Evolutionary conservation across 37 sponge, comb jelly and placozoan genomes (phyloP).

Genomic region (Corticium candelabrum): DNA sequence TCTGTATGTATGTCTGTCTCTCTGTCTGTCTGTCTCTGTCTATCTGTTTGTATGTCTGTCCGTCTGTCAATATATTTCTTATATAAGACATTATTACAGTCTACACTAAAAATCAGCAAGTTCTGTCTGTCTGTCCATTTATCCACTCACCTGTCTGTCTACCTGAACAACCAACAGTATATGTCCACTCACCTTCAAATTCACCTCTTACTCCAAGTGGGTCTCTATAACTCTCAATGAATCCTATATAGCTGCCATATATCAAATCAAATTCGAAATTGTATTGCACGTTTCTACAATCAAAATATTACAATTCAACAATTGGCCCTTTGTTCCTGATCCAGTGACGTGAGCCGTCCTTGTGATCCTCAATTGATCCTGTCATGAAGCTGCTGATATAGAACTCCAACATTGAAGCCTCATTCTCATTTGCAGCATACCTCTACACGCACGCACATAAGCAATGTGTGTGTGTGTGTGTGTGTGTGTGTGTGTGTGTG

Average conservation of each 20-base stretch:
- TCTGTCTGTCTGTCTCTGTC: too few relatives aligned
- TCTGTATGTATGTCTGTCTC: too few relatives aligned
- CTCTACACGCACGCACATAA: constrained; percentile 26
- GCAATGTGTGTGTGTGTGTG: too few relatives aligned
- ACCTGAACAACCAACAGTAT: not conserved
- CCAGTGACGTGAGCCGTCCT: constrained; percentile 81
- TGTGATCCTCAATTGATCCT: constrained; percentile 66
- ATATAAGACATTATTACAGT: not conserved
- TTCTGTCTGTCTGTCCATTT: too few relatives aligned
- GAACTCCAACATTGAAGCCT: constrained; percentile 51
- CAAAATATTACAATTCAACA: constrained; percentile 60
- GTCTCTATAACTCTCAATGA: constrained; percentile 88
- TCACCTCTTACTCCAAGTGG: constrained; percentile 90
- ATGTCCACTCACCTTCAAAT: constrained; percentile 60
- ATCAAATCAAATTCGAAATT: not conserved
- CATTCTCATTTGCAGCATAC: constrained; percentile 53
- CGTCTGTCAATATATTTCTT: too few relatives aligned
- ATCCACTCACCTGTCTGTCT: too few relatives aligned
- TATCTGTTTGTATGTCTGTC: too few relatives aligned
- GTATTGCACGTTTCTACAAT: not conserved
- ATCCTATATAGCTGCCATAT: constrained; percentile 76
- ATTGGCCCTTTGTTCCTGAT: constrained; percentile 79
- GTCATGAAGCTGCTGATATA: constrained; percentile 64
- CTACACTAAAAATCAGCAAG: not conserved
- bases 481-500: constrained; percentile 3